Conservation (phyloP, 2,113 vertebrate species). For the Paratilapia polleni region DNA sequence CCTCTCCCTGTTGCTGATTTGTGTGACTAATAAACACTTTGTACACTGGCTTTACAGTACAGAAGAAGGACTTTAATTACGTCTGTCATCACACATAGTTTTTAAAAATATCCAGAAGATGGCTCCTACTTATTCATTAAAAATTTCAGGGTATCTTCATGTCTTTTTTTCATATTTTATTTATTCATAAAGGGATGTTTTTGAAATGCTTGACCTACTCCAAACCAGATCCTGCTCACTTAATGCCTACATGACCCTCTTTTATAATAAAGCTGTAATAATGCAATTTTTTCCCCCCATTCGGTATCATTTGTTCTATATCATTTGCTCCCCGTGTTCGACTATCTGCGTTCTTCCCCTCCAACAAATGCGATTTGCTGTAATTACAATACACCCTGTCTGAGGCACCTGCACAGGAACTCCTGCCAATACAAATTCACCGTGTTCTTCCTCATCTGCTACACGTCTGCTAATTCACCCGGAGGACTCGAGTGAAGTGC, state of each 20-base stretch:
- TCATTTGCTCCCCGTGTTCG: not conserved
- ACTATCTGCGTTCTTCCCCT: not conserved
- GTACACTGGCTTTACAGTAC: not conserved
- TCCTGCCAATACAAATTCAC: constrained; percentile 60
- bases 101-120: not conserved
- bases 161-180: not conserved
- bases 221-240: not conserved
- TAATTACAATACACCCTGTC: constrained; percentile 16
- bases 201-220: not conserved
- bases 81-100: not conserved
- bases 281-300: not conserved
- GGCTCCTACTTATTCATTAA: not conserved
- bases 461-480: constrained; percentile 93
- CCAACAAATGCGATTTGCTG: constrained; percentile 1
- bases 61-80: not conserved
- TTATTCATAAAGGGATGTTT: not conserved
- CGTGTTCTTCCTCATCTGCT: constrained; percentile 85
- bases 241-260: not conserved
- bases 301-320: not conserved
- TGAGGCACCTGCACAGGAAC: constrained; percentile 59
- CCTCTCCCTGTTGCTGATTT: not conserved
- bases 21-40: not conserved
- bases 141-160: not conserved
- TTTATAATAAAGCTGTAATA: not conserved
- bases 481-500: constrained; percentile 89